Evolutionary conservation across 2,888 invertebrate species (phyloP).

Genomic region (Punctoribates punctum): DNA sequence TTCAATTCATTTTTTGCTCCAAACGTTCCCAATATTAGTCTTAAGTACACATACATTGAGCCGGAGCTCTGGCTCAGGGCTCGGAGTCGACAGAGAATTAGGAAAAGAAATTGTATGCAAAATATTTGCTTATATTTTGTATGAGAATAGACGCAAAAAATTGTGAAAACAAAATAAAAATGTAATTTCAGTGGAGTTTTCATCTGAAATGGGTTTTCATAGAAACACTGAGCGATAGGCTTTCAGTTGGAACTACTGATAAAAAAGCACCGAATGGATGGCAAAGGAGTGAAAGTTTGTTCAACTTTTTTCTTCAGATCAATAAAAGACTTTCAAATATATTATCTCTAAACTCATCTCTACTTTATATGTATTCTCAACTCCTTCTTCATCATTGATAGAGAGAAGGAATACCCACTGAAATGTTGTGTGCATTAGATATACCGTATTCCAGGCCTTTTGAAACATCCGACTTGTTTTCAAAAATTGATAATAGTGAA

Average conservation of each 20-base stretch:
- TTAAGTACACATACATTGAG: too few species aligned
- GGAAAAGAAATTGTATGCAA: slow-evolving; percentile 29
- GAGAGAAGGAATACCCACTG: slow-evolving; percentile 10
- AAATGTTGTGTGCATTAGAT: slow-evolving; percentile 12
- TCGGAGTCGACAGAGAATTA: too few species aligned
- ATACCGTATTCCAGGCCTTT: background rate
- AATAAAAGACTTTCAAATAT: slow-evolving; percentile 34
- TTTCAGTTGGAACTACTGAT: background rate
- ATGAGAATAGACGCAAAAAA: background rate
- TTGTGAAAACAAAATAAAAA: background rate
- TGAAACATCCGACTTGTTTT: too few species aligned
- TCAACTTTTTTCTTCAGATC: slow-evolving; percentile 22
- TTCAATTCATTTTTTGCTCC: too few species aligned
- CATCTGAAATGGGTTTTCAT: background rate
- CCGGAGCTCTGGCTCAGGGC: too few species aligned
- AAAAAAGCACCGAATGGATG: background rate
- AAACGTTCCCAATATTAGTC: too few species aligned
- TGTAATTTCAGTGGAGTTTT: slow-evolving; percentile 19
- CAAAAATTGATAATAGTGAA: too few species aligned
- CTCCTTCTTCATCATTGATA: background rate
- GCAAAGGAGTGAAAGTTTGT: slow-evolving; percentile 29
- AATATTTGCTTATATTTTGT: background rate
- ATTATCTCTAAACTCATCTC: slow-evolving; percentile 31
- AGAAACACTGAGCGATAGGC: background rate
- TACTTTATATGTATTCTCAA: slow-evolving; percentile 36